Evolutionary conservation across 37 sponge, comb jelly and placozoan genomes (phyloP).

Genomic region (Lycopodina hypogea): DNA sequence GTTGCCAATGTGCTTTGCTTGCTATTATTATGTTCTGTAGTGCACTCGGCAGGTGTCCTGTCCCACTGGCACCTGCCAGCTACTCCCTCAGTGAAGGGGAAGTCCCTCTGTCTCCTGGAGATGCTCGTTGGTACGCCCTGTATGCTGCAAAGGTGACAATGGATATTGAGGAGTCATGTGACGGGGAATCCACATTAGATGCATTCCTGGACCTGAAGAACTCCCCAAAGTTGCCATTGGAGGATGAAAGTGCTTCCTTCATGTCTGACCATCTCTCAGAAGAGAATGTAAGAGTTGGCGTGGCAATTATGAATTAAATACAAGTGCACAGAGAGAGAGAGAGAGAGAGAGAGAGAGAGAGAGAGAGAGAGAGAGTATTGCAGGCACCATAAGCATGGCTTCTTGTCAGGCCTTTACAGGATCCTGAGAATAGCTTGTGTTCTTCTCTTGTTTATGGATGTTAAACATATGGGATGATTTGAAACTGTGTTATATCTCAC

Average conservation of each 20-base stretch:
- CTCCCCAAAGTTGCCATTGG: neutral
- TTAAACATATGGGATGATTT: neutral
- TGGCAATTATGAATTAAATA: no score
- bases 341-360: no score
- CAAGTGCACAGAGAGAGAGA: no score
- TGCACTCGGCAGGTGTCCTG: neutral
- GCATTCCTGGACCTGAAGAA: conserved; percentile 55
- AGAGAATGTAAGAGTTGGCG: conserved; percentile 5
- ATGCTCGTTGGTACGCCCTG: conserved; percentile 51
- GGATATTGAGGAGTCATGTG: neutral
- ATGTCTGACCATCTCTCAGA: neutral
- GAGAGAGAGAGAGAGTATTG: no score
- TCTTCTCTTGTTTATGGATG: neutral
- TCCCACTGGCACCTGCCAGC: neutral
- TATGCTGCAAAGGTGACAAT: conserved; percentile 26
- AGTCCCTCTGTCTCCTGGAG: conserved; percentile 71
- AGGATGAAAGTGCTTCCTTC: neutral
- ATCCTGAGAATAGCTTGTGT: no score
- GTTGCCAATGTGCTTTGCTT: no score
- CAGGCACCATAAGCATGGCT: no score
- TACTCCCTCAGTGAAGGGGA: conserved; percentile 73
- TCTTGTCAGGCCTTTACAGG: no score
- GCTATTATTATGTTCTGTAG: no score
- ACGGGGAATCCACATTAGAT: neutral
- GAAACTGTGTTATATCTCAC: neutral